Evolutionary conservation across 2,113 vertebrate genomes (phyloP).

Genomic region (Nesogale talazaci): DNA sequence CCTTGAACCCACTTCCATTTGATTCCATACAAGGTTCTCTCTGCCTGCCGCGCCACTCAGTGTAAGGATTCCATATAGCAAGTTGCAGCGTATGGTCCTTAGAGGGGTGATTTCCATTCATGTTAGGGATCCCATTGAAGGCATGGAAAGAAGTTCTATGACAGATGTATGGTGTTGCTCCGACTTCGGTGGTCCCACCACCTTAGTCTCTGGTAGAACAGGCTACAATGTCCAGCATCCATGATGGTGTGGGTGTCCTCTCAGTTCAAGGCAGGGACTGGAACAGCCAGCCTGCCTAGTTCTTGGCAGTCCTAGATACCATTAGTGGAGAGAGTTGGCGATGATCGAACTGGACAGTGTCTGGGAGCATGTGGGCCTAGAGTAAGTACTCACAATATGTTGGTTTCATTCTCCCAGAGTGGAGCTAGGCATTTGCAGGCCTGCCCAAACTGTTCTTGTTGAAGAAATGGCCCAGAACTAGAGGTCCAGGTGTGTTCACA

Average conservation of each 20-base stretch:
- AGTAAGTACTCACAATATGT: background rate
- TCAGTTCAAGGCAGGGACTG: background rate
- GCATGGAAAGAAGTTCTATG: background rate
- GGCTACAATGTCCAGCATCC: background rate
- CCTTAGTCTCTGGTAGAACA: fast-evolving
- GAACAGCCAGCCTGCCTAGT: too few relatives aligned
- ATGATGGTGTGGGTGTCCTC: background rate
- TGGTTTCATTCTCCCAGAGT: background rate
- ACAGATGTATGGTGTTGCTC: background rate
- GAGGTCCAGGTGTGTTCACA: background rate
- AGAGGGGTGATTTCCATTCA: background rate
- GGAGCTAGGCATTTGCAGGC: background rate
- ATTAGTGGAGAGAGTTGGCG: background rate
- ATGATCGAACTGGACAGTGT: background rate
- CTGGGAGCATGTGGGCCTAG: background rate
- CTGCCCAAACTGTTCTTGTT: background rate
- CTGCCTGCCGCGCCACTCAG: background rate
- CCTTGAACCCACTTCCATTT: background rate
- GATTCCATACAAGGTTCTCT: background rate
- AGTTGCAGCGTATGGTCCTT: background rate
- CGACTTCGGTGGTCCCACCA: background rate
- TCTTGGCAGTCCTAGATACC: background rate
- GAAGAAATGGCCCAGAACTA: background rate
- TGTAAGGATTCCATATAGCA: fast-evolving
- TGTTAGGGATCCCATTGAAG: background rate